phyloP scores from a whole-genome alignment of 2,113 vertebrate genomes.

The Phocoena phocoena region DNA sequence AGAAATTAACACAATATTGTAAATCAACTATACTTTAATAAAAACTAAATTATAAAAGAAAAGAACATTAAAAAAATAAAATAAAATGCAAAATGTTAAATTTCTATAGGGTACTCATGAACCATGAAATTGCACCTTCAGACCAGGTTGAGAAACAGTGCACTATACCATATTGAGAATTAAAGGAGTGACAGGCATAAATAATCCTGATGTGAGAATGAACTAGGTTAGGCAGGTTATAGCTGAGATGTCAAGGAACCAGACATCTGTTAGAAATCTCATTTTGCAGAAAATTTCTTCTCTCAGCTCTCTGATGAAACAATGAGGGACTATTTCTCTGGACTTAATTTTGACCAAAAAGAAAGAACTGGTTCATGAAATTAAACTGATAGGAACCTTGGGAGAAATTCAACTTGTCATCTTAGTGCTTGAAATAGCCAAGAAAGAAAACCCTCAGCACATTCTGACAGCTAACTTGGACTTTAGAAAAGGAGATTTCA shows the following conservation, averaged over 20 bases:
- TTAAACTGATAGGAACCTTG: slow-evolving; percentile 70
- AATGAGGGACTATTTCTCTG: slow-evolving; percentile 53
- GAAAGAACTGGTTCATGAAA: slow-evolving; percentile 66
- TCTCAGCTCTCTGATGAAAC: slow-evolving; percentile 39
- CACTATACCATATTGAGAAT: neutral
- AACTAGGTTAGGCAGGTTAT: neutral
- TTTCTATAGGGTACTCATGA: neutral
- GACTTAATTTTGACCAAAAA: slow-evolving; percentile 66
- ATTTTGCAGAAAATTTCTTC: slow-evolving; percentile 30
- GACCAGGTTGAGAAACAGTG: neutral
- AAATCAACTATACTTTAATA: neutral
- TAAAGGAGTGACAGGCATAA: slow-evolving; percentile 11
- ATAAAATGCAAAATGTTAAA: neutral
- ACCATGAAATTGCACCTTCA: slow-evolving; percentile 19
- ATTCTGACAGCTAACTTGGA: slow-evolving; percentile 53
- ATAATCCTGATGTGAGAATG: slow-evolving; percentile 31
- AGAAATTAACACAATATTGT: neutral
- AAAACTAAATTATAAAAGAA: neutral
- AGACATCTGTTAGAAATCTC: slow-evolving; percentile 39
- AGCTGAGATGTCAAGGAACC: slow-evolving; percentile 1
- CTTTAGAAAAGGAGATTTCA: slow-evolving; percentile 58
- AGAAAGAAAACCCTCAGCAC: slow-evolving; percentile 56
- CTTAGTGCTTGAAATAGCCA: slow-evolving; percentile 59
- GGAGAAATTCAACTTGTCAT: slow-evolving; percentile 75
- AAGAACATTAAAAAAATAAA: neutral